Evolutionary conservation across 2,888 invertebrate genomes (phyloP).

Genomic region (Troides oblongomaculatus): DNA sequence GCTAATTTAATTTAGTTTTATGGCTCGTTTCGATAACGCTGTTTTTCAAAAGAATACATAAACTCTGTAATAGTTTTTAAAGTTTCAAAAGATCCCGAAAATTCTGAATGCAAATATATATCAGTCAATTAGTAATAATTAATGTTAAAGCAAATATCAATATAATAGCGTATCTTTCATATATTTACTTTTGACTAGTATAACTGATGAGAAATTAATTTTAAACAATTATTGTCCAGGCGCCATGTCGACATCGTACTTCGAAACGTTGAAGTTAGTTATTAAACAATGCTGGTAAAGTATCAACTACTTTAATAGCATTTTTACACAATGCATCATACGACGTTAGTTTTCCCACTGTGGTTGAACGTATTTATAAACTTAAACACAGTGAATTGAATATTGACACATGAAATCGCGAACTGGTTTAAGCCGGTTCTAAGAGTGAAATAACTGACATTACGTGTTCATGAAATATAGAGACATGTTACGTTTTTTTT

Average conservation of each 20-base stretch:
- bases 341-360: conserved; percentile 48
- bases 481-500: conserved; percentile 9
- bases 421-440: conserved; percentile 46
- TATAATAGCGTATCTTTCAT: background rate
- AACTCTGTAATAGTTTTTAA: background rate
- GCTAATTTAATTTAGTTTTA: background rate
- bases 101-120: too few relatives aligned
- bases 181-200: background rate
- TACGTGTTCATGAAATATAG: conserved; percentile 14
- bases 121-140: too few relatives aligned
- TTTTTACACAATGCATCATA: conserved; percentile 42
- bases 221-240: background rate
- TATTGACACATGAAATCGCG: conserved; percentile 39
- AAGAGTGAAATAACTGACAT: conserved; percentile 21
- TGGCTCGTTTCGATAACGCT: background rate
- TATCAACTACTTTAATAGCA: conserved; percentile 33
- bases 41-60: background rate
- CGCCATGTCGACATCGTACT: background rate
- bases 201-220: background rate
- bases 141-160: too few relatives aligned
- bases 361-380: conserved; percentile 58
- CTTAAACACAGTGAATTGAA: conserved; percentile 34
- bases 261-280: conserved; percentile 19
- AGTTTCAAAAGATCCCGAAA: background rate
- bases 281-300: conserved; percentile 28